These are phyloP conservation scores for Stegodyphus mimosarum DNA, from an alignment of 1,140 invertebrate species.

Conservation along the genomic window DNA sequence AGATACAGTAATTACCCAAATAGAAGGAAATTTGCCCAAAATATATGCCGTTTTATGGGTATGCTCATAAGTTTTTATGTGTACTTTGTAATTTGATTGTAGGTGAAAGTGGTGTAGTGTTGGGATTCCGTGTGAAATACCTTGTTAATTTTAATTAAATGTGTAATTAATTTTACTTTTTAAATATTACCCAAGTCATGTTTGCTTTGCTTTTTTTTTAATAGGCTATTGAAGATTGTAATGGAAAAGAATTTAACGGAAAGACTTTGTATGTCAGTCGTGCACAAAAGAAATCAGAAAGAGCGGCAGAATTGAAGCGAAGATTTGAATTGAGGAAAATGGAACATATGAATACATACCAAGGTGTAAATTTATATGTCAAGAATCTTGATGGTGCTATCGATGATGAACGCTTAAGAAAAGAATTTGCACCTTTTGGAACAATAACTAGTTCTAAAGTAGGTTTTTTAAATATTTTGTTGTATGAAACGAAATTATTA, in stretches of 20 bases:
- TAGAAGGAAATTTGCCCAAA: too few species aligned
- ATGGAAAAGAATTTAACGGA: conserved; percentile 84
- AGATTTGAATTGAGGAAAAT: conserved; percentile 96
- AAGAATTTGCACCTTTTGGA: conserved; percentile 94
- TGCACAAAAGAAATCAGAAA: conserved; percentile 98
- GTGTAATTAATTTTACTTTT: too few species aligned
- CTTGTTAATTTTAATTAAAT: too few species aligned
- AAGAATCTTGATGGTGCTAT: conserved; percentile 98
- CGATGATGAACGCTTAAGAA: conserved; percentile 93
- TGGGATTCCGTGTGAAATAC: too few species aligned
- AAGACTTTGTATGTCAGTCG: conserved; percentile 89
- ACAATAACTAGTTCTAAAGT: conserved; percentile 98
- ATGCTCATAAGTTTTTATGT: too few species aligned
- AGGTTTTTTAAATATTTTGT: conserved; percentile 4
- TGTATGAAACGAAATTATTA: background rate
- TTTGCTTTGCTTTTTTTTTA: background rate
- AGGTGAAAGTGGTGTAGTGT: too few species aligned
- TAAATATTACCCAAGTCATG: too few species aligned
- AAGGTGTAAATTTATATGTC: conserved; percentile 97
- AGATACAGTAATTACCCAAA: too few species aligned
- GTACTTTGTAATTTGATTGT: too few species aligned
- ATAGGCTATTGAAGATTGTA: conserved; percentile 85
- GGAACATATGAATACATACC: conserved; percentile 90
- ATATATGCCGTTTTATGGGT: too few species aligned
- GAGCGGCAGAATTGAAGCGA: conserved; percentile 95